phyloP scores from a whole-genome alignment of 2,797 vertebrate species.

The Alcedo atthis region DNA sequence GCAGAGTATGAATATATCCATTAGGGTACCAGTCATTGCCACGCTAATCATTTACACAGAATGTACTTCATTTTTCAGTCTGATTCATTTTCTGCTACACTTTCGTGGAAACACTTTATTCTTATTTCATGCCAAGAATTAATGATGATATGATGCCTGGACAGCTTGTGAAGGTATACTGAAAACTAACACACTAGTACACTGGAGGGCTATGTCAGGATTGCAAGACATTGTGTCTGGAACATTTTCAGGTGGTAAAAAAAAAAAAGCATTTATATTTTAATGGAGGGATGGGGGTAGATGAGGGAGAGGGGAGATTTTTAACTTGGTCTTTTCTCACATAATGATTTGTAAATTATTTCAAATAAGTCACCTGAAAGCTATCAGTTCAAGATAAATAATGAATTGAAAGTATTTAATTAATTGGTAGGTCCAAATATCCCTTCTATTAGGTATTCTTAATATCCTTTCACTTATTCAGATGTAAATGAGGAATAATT shows the following conservation, averaged over 20 bases:
- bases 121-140: not conserved
- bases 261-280: not conserved
- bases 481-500: not conserved
- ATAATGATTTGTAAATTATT: not conserved
- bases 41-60: not conserved
- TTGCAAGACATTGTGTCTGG: not conserved
- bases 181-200: not conserved
- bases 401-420: not conserved
- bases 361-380: not conserved
- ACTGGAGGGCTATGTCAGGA: not conserved
- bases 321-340: not conserved
- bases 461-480: not conserved
- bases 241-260: not conserved
- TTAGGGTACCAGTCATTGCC: not conserved
- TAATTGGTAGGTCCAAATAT: not conserved
- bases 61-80: not conserved
- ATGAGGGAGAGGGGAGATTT: not conserved
- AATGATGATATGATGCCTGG: not conserved
- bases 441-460: not conserved
- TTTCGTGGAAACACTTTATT: not conserved
- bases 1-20: not conserved
- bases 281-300: accelerated
- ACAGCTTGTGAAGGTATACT: not conserved
- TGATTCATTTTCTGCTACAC: not conserved
- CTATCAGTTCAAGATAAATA: not conserved